Percentiles rank a stretch among this genome's conserved stretches.
phyloP scores from a whole-genome alignment of 2,888 invertebrate species.

The Drosophila nr. fundita region DNA sequence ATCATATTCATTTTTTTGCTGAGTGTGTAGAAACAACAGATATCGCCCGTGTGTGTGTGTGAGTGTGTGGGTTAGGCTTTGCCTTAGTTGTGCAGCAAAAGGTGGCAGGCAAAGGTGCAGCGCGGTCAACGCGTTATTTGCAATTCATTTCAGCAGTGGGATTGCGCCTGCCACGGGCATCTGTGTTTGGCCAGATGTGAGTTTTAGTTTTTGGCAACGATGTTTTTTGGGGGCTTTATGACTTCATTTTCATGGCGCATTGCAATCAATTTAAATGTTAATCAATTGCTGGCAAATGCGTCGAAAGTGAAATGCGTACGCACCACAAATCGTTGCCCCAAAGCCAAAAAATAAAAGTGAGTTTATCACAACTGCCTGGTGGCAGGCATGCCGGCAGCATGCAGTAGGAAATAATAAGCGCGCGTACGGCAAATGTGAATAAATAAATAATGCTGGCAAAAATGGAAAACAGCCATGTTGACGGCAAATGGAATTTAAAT shows the following conservation, averaged over 20 bases:
- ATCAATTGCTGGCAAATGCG: slow-evolving; percentile 62
- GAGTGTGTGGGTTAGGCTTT: slow-evolving; percentile 46
- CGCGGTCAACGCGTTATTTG: slow-evolving; percentile 79
- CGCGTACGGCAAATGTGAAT: slow-evolving; percentile 25
- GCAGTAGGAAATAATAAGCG: slow-evolving; percentile 38
- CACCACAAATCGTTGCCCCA: slow-evolving; percentile 8
- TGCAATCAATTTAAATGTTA: slow-evolving; percentile 78
- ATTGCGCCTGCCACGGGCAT: slow-evolving; percentile 34
- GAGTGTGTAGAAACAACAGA: slow-evolving; percentile 42
- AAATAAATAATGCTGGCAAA: slow-evolving; percentile 47
- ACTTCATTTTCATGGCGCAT: slow-evolving; percentile 68
- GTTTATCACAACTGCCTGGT: slow-evolving; percentile 27
- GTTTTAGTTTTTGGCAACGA: slow-evolving; percentile 23
- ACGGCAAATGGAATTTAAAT: slow-evolving; percentile 60
- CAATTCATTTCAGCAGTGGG: slow-evolving; percentile 64
- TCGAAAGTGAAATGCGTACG: slow-evolving; percentile 40
- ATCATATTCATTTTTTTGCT: not conserved
- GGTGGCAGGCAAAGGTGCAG: slow-evolving; percentile 78
- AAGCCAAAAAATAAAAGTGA: not conserved
- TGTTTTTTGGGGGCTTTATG: slow-evolving; percentile 36
- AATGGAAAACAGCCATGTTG: slow-evolving; percentile 2
- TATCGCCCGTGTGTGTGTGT: slow-evolving; percentile 51
- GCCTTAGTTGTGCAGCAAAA: slow-evolving; percentile 71
- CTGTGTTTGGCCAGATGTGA: slow-evolving; percentile 40
- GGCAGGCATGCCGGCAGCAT: not conserved